Percentiles rank a stretch among this genome's conserved stretches.
These are phyloP conservation scores for Serrognathus titanus DNA, from an alignment of 2,888 invertebrate species.

Conservation along the genomic window DNA sequence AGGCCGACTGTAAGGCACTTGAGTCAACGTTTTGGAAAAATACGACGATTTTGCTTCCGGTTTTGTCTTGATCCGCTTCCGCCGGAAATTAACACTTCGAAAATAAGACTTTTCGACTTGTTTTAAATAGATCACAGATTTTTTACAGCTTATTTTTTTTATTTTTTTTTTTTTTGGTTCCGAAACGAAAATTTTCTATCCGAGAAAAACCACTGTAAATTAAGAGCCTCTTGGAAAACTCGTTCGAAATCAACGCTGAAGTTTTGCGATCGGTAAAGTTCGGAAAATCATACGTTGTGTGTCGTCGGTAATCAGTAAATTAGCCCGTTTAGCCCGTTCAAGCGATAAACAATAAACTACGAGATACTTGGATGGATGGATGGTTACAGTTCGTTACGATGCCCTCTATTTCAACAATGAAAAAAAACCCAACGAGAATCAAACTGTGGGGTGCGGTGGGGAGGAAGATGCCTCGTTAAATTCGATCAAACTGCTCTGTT, in stretches of 20 bases:
- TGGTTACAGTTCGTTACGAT: background rate
- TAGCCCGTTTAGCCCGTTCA: slow-evolving; percentile 7
- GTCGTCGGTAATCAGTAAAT: slow-evolving; percentile 8
- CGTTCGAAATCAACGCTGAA: slow-evolving; percentile 4
- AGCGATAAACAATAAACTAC: background rate
- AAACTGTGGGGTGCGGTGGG: too few relatives aligned
- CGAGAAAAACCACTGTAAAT: slow-evolving; percentile 11
- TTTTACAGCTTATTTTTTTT: slow-evolving; percentile 22
- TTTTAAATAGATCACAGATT: slow-evolving; percentile 42
- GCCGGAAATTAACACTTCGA: slow-evolving; percentile 14
- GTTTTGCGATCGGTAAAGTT: slow-evolving; percentile 1
- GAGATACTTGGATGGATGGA: background rate
- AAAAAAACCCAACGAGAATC: too few relatives aligned
- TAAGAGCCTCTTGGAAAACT: slow-evolving; percentile 10
- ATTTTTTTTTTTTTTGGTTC: slow-evolving; percentile 3
- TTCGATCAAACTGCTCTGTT: background rate
- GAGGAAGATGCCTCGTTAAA: background rate
- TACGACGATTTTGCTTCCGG: slow-evolving; percentile 26
- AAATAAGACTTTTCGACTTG: slow-evolving; percentile 14
- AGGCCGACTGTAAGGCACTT: slow-evolving; percentile 51
- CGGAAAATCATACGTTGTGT: slow-evolving; percentile 1
- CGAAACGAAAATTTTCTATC: slow-evolving; percentile 4
- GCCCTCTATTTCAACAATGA: background rate
- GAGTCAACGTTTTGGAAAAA: slow-evolving; percentile 48
- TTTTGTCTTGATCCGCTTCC: background rate